phyloP scores from a whole-genome alignment of 2,113 vertebrate genomes.

The Condylura cristata region DNA sequence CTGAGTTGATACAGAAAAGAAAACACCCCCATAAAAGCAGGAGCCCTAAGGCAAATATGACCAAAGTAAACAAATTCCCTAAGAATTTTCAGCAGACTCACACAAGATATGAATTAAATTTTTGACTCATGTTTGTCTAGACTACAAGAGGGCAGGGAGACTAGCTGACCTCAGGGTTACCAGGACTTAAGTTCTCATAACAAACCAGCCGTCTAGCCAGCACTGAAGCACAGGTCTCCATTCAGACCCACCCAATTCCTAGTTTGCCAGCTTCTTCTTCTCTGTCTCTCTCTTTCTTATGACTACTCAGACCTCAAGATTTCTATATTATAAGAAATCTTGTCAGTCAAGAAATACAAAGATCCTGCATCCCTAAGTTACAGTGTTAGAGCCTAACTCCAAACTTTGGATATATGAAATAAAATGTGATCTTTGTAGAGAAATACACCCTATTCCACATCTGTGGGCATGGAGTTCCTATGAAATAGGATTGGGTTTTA shows the following conservation, averaged over 20 bases:
- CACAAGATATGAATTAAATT: background rate
- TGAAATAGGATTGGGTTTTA: conserved; percentile 30
- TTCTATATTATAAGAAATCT: background rate
- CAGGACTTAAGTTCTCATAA: background rate
- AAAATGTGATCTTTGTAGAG: background rate
- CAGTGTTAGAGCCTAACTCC: background rate
- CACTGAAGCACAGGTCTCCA: background rate
- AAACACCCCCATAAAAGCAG: background rate
- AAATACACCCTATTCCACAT: background rate
- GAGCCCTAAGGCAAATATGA: background rate
- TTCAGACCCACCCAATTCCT: background rate
- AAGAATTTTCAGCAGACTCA: background rate
- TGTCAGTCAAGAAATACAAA: background rate
- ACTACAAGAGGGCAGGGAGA: background rate
- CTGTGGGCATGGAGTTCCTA: background rate
- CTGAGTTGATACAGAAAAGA: background rate
- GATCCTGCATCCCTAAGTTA: background rate
- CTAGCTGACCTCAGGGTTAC: background rate
- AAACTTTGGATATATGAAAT: background rate
- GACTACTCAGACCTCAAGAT: background rate
- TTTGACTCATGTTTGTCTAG: conserved; percentile 68
- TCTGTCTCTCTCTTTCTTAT: background rate
- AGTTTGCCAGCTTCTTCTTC: background rate
- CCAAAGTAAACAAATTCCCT: background rate
- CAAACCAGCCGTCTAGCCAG: background rate